Base-by-base conservation (phyloP, 2,797 vertebrate genomes). In the Ispidina picta region DNA sequence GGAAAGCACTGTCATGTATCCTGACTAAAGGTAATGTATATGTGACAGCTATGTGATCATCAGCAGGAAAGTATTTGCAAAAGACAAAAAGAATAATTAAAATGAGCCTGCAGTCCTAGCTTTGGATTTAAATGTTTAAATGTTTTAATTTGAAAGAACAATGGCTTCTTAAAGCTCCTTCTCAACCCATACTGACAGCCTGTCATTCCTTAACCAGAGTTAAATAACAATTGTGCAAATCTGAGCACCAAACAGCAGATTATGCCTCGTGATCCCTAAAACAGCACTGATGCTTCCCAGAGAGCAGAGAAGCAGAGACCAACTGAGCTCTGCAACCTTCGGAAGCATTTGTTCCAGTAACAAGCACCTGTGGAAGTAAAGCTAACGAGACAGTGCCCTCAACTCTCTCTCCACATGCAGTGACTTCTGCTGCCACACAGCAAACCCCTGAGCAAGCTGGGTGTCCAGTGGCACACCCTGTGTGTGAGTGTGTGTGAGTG, bases 141-240 rank as follows among this genome's bases (percentile, higher is more conserved):
- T 97, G 97, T 97, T 97, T 97, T 97, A 97, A 97, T 97, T 96
- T 96, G 74, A 94, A 97, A 95, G 97, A 97, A 98, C 97, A 98
- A 97, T 94, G 95, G 95, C 68, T 95, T 86, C 96, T 96, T 79
- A 95, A 96, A 96, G 95, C 77, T 89, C 82, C 94, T 92, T 89
- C 93, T 39, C 89, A 80, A 74, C 37, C 79, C 16, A 79, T 31
- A 33, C 95, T 97, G 97, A 97, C 97, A 97, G 87, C 37, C 96
- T 96, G 96, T 91, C 97, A 96, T 86, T 94, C 91, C 95, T 72
- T 79, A 94, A 96, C 96, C 94, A 66, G 71, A 39, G 79, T 90
- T 82, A 48, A 95, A 66, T 60, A 90, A 92, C 87, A 75, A 64
- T 3, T 8, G 88, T 80, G 94, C 81, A 2, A 52, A 86, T 37